A percentile compares a stretch with the other conserved stretches of the same genome.
Evolutionary conservation across 1,140 invertebrate genomes (phyloP).

Genomic region (Caenorhabditis latens): DNA sequence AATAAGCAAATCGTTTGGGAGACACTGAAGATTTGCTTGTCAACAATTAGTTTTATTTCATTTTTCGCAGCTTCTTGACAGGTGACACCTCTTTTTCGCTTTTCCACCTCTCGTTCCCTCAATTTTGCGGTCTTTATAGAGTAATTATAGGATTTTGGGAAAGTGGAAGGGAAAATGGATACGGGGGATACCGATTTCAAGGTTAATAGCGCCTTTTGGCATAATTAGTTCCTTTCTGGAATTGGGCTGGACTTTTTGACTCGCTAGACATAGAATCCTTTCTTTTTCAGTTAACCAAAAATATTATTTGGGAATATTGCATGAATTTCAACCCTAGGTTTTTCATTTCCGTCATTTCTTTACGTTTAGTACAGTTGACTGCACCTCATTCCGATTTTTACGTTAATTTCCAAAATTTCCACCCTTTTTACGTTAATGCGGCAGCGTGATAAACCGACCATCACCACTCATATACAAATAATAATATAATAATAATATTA

Average conservation of each 20-base stretch:
- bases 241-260: neutral
- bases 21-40: neutral
- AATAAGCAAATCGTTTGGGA: slow-evolving; percentile 13
- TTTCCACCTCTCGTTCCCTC: slow-evolving; percentile 48
- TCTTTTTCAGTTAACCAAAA: neutral
- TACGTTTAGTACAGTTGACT: slow-evolving; percentile 10
- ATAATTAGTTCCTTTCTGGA: slow-evolving; percentile 53
- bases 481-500: slow-evolving; percentile 47
- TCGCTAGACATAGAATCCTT: neutral
- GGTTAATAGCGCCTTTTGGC: slow-evolving; percentile 16
- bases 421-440: slow-evolving; percentile 40
- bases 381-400: slow-evolving; percentile 24
- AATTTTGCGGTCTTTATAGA: slow-evolving; percentile 53
- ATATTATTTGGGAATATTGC: too few relatives aligned
- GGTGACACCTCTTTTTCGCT: slow-evolving; percentile 52
- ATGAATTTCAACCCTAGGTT: neutral
- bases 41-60: slow-evolving; percentile 46
- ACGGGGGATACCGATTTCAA: slow-evolving; percentile 41
- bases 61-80: slow-evolving; percentile 53
- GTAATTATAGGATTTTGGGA: slow-evolving; percentile 52
- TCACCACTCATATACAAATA: slow-evolving; percentile 35
- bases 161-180: slow-evolving; percentile 32
- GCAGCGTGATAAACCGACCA: slow-evolving; percentile 45
- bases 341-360: neutral
- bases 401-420: slow-evolving; percentile 44